Evolutionary conservation across 2,113 vertebrate genomes (phyloP), one percentile per base, ranked within the genome.

Genomic region (Pimephales promelas): DNA sequence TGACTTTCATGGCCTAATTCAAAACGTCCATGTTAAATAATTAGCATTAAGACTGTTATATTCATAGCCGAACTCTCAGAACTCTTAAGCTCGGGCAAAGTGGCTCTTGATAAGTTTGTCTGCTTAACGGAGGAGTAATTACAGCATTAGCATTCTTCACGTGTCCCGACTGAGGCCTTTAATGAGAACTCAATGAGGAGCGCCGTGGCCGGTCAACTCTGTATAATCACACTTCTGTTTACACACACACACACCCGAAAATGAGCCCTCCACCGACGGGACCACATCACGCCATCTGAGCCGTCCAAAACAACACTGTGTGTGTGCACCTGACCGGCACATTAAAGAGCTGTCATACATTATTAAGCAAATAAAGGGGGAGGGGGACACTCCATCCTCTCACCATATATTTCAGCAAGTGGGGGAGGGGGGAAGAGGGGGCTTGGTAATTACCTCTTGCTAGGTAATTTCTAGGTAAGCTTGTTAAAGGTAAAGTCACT

Each of bases 201-300:
- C 68, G 13, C 66, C 20, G 52, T 18, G 47, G 79, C 87, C 81
- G 43, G 59, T 74, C 59, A 77, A 24, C 81, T 76, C 80, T 68
- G 75, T 80, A 75, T 4, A 85, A 91, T 90, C 87, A 47, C 88
- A 85, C 75, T 22, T 57, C n/a, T 82, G 84, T 90, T 91, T 90
- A 40, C 36, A 40, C 36, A 40, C 36, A 40, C n/a, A 68, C 83
- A 80, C 64, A 78, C 54, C 76, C 72, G 88, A 85, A 90, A 88
- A 90, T 91, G 81, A 88, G 73, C 86, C 18, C 75, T 71, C 85
- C 83, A 84, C 86, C 88, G 70, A 34, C 80, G 84, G 83, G 87
- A 88, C n/a, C 18, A 13, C 62, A 83, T 84, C 56, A 40, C 28
- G 18, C 52, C 74, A 86, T 24, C 81, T 81, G 81, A 83, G 88